Percentiles rank a stretch among this genome's conserved stretches.
Conservation (phyloP, 2,797 vertebrate genomes). For the Fundulus diaphanus region DNA sequence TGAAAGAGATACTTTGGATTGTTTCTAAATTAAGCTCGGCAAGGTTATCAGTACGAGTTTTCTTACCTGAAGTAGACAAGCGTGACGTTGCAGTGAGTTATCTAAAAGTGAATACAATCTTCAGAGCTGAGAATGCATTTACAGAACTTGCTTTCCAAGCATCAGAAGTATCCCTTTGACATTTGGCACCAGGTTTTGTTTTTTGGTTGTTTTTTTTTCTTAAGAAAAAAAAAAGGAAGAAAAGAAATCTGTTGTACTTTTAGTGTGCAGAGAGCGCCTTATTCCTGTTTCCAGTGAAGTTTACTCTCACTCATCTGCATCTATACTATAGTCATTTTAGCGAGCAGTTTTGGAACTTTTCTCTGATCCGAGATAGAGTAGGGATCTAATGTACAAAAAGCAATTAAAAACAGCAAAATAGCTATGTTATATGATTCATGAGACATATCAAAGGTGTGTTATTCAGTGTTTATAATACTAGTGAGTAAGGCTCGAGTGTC, state of each 20-base stretch:
- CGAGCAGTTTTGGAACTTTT: conserved; percentile 43
- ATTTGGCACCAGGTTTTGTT: conserved; percentile 48
- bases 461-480: conserved; percentile 52
- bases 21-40: not conserved
- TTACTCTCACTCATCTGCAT: conserved; percentile 65
- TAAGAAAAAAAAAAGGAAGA: conserved; percentile 7
- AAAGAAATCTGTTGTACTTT: conserved; percentile 47
- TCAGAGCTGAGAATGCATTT: not conserved
- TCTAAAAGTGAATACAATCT: not conserved
- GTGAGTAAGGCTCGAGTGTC: conserved; percentile 31
- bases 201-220: conserved; percentile 20
- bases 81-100: too few species aligned
- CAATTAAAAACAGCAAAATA: conserved; percentile 67
- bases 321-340: conserved; percentile 64
- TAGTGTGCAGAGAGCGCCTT: conserved; percentile 67
- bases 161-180: not conserved
- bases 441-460: conserved; percentile 54
- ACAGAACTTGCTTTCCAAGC: not conserved
- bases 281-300: conserved; percentile 62
- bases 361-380: conserved; percentile 58
- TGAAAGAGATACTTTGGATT: conserved; percentile 4
- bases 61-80: not conserved
- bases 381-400: conserved; percentile 71
- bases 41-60: not conserved
- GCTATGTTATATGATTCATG: conserved; percentile 62